These are phyloP conservation scores for Podarcis siculus DNA, from an alignment of 2,797 vertebrate genomes.

Conservation along the genomic window DNA sequence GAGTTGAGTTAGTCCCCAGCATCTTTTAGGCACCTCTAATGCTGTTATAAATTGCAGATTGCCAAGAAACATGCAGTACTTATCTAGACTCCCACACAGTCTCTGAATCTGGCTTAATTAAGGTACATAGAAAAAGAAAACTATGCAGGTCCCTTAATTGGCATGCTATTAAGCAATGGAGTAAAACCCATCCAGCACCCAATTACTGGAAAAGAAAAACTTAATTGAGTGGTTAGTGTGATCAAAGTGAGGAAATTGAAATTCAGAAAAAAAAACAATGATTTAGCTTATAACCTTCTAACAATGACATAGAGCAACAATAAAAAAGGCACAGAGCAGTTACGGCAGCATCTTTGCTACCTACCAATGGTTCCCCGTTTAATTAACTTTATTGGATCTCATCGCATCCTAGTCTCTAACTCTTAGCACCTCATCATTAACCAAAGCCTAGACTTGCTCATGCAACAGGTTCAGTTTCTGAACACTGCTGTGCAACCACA, in stretches of 20 bases:
- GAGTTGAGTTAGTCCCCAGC: slow-evolving; percentile 27
- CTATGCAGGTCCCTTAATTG: slow-evolving; percentile 30
- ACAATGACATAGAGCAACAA: slow-evolving; percentile 31
- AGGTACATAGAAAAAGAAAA: slow-evolving; percentile 47
- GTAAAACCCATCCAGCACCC: not conserved
- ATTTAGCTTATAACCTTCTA: slow-evolving; percentile 11
- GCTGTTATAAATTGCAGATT: slow-evolving; percentile 47
- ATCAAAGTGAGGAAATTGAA: slow-evolving; percentile 34
- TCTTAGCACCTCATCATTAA: not conserved
- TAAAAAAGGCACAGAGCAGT: not conserved
- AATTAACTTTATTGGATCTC: not conserved
- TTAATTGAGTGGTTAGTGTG: slow-evolving; percentile 31
- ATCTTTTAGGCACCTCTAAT: slow-evolving; percentile 25
- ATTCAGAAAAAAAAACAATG: slow-evolving; percentile 9
- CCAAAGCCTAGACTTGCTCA: not conserved
- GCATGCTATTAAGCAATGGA: slow-evolving; percentile 33
- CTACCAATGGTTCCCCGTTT: not conserved
- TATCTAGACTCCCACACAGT: slow-evolving; percentile 12
- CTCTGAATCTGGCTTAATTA: slow-evolving; percentile 48
- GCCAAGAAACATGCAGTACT: slow-evolving; percentile 31
- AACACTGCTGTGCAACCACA: not conserved
- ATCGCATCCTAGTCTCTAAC: not conserved
- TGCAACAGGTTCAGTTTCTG: not conserved
- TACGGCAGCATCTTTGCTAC: not conserved
- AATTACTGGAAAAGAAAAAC: not conserved